Base-by-base conservation (phyloP, 1,140 invertebrate genomes). In the Drosophila mauritiana region DNA sequence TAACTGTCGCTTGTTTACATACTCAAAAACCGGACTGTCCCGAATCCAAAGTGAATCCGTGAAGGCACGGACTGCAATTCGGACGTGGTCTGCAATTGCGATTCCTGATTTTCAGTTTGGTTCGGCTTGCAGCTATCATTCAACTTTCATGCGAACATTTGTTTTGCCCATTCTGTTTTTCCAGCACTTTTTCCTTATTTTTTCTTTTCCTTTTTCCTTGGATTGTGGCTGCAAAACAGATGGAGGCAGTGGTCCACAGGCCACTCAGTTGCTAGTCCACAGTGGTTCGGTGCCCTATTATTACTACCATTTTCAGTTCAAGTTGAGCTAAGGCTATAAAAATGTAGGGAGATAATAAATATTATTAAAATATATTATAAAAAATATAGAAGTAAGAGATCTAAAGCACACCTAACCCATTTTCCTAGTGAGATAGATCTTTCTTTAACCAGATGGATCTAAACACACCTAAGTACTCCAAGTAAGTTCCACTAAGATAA, bases 121-220 rank as follows among this genome's bases (percentile, higher is more conserved):
- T 34, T 36, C 61, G 52, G 61, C 57, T 79, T 73, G 63, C 54
- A 80, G 70, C 84, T 63, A 84, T 88, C 79, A 82, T 88, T 86
- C 82, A 83, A 83, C 70, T 76, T 83, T 86, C 67, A 85, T 84
- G 77, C 58, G 73, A 54, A 70, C 80, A 81, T 73, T 81, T 77
- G 45, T 57, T 51, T 52, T 52, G 22, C 59, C 25, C 22, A 13
- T 37, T 12, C 36, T 5, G 11, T 46, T 42, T 6, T 56, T 7
- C 20, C 8, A 55, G 13, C 37, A 12, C 13, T 39, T 39, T 39
- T 37, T 3, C 5, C n/a, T 10, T 51, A 34, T 51, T 17, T 17
- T 1, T 27, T 17, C 12, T 43, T 17, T 63, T 20, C 37, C 15
- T 63, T 15, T 43, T 31, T 51, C 55, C 17, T 61, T 25, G 53